A percentile compares a stretch with the other conserved stretches of the same genome.
Evolutionary conservation across 64 coral and sea anemone species (phyloP).

Genomic region (Dendronephthya gigantea): DNA sequence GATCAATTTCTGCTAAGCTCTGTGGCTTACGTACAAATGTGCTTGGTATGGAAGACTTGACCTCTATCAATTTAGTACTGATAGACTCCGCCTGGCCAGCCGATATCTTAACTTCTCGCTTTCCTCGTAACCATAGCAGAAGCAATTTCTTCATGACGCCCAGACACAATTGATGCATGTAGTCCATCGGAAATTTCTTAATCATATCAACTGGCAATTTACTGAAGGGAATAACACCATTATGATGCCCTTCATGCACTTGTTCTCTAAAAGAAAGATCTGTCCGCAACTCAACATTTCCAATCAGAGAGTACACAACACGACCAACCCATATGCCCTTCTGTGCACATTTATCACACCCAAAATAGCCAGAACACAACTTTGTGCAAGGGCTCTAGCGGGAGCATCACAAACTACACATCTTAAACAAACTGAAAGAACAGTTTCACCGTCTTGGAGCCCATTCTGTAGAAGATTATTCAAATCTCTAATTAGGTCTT

Average conservation of each 20-base stretch:
- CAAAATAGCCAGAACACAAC: background rate
- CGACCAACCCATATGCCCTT: background rate
- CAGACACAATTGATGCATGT: constrained; percentile 7
- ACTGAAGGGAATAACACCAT: background rate
- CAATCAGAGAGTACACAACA: background rate
- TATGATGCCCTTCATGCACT: background rate
- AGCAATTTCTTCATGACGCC: background rate
- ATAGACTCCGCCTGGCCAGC: background rate
- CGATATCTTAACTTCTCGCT: background rate
- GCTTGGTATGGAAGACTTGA: background rate
- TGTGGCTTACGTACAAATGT: background rate
- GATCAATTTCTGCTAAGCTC: background rate
- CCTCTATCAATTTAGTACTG: background rate
- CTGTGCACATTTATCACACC: background rate
- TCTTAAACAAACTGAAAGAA: background rate
- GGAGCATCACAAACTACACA: background rate
- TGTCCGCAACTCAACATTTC: background rate
- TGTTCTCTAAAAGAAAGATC: background rate
- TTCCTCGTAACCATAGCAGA: background rate
- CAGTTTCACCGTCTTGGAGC: background rate
- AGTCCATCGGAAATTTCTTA: constrained; percentile 20
- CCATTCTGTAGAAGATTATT: background rate
- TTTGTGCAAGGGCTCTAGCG: background rate
- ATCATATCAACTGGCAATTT: background rate
- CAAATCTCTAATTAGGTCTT: background rate